phyloP scores from a whole-genome alignment of 2,113 vertebrate genomes.

The Eulemur macaco region DNA sequence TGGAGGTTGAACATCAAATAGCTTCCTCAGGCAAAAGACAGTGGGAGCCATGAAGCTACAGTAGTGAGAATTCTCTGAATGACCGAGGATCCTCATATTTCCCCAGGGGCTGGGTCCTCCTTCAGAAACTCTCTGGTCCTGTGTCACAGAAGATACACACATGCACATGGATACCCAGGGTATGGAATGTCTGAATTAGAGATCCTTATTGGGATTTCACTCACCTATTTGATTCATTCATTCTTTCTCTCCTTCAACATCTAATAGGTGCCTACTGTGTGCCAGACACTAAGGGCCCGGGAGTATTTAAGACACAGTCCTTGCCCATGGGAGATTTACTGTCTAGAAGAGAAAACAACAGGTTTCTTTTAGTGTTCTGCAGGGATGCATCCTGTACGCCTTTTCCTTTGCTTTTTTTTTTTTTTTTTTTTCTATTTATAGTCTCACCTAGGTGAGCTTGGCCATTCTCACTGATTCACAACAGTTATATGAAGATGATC shows the following conservation, averaged over 20 bases:
- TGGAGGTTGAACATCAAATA: slow-evolving; percentile 31
- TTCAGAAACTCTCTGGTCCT: background rate
- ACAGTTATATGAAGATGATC: background rate
- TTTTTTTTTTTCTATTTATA: background rate
- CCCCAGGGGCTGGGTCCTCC: background rate
- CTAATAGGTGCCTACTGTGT: background rate
- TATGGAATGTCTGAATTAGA: background rate
- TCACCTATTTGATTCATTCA: background rate
- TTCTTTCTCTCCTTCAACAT: background rate
- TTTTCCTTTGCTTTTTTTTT: background rate
- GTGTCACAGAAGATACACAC: background rate
- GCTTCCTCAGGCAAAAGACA: slow-evolving; percentile 38
- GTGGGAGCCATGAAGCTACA: background rate
- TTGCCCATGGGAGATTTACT: background rate
- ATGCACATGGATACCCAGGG: background rate
- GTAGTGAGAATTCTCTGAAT: background rate
- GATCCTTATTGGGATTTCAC: background rate
- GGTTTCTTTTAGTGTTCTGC: background rate
- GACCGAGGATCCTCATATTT: background rate
- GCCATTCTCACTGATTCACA: background rate
- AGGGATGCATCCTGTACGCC: background rate
- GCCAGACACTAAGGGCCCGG: background rate
- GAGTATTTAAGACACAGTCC: background rate
- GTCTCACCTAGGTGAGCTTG: background rate
- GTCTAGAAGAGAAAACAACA: background rate